Evolutionary conservation across 2,888 invertebrate genomes (phyloP).

Genomic region (Cremastinae sp.): DNA sequence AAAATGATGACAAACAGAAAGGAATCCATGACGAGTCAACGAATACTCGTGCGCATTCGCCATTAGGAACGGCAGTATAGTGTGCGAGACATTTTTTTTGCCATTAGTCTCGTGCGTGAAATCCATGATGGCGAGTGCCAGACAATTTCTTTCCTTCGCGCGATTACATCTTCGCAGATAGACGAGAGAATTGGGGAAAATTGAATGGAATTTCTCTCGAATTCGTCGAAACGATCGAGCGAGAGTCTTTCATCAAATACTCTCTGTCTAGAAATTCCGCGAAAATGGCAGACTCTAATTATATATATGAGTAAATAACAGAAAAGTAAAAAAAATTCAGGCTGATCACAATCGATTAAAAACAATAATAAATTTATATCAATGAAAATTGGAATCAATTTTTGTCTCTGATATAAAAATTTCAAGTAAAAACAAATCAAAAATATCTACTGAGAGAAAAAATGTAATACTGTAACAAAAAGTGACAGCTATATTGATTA

Average conservation of each 20-base stretch:
- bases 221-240: not conserved
- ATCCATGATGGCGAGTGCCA: conserved; percentile 13
- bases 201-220: conserved; percentile 23
- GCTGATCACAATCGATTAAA: no score
- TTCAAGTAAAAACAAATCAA: no score
- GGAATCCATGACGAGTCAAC: no score
- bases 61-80: conserved; percentile 7
- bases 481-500: no score
- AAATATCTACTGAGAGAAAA: no score
- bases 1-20: no score
- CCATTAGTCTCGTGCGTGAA: not conserved
- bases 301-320: no score
- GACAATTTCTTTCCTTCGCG: not conserved
- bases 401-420: no score
- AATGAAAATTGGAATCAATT: no score
- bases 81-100: not conserved
- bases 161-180: not conserved
- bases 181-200: not conserved
- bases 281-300: not conserved
- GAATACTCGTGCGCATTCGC: conserved; percentile 11
- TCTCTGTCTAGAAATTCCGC: not conserved
- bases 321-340: no score
- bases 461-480: no score
- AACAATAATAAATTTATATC: no score
- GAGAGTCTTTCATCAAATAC: conserved; percentile 6